Evolutionary conservation across 1,140 invertebrate species (phyloP), one percentile per base, ranked within the genome.

Genomic region (Harpegnathos saltator): DNA sequence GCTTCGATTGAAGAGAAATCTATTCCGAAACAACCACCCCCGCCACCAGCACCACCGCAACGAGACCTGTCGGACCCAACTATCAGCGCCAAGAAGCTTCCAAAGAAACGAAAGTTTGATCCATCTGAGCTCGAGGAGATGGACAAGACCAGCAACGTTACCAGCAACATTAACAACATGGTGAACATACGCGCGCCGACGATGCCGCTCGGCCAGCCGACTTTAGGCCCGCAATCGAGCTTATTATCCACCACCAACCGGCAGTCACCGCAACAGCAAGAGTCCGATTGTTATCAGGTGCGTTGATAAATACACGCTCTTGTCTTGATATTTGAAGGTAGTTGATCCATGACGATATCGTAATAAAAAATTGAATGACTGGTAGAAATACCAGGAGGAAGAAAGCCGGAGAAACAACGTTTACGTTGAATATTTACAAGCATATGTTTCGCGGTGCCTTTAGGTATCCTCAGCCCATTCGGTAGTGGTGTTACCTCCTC

Each of bases 21-120:
- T 85, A 89, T 86, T 74, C 71, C 68, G 84, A 91, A 93, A 90
- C 91, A 92, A 73, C 91, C 92, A 91, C 92, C 92, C 89, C 92
- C 92, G 89, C 91, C 92, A 50, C 89, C 90, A 68, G 89, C 90
- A 69, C 89, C 90, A 56, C 89, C 92, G 33, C 92, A 92, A 83
- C 91, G 93, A 86, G 92, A 93, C 88, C 89, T 78, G 14, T 93
- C 93, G 29, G 93, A 94, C 89, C 92, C 93, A 22, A 93, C 90
- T 29, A 92, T 93, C 85, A 93, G 91, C 84, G 93, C 92, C 83
- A 93, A 94, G 80, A 97, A 97, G 92, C 95, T 98, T 93, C 97
- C 98, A 82, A 98, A 98, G 93, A 98, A 98, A 94, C 95, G 98
- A 82, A 98, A 98, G 94, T 98, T 97, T 90, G 96, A 97, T 95